A percentile compares a stretch with the other conserved stretches of the same genome.
Conservation (phyloP, 2,113 vertebrate species). For the Onychostruthus taczanowskii region DNA sequence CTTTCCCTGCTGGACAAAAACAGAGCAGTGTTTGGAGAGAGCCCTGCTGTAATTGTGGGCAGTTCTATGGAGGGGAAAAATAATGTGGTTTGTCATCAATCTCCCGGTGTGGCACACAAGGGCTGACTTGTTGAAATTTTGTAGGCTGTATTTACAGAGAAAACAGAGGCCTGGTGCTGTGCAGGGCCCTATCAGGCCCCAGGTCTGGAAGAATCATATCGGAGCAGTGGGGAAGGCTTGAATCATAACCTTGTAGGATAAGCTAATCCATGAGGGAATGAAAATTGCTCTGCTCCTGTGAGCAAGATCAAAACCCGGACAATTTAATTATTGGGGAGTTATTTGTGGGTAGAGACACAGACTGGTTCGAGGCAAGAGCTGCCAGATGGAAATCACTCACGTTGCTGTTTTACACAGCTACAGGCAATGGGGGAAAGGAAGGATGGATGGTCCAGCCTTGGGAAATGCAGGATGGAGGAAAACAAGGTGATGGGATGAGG, state of each 20-base stretch:
- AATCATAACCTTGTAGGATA: constrained; percentile 62
- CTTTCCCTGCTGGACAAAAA: constrained; percentile 47
- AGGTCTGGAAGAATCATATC: constrained; percentile 50
- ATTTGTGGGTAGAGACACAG: constrained; percentile 42
- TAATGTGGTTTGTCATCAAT: constrained; percentile 80
- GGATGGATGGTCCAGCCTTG: constrained; percentile 31
- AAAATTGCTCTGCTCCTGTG: constrained; percentile 58
- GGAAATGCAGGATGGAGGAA: neutral
- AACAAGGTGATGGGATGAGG: neutral
- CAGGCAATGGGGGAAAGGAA: neutral
- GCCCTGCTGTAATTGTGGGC: constrained; percentile 65
- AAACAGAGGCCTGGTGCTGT: constrained; percentile 76
- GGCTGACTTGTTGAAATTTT: constrained; percentile 79
- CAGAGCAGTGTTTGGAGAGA: constrained; percentile 64
- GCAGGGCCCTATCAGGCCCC: constrained; percentile 62
- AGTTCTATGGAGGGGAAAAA: constrained; percentile 72
- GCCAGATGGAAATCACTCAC: neutral
- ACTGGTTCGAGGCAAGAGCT: neutral
- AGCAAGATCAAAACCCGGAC: constrained; percentile 65
- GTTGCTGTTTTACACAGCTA: neutral
- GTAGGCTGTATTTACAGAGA: constrained; percentile 81
- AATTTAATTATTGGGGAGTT: constrained; percentile 72
- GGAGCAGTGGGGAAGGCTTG: constrained; percentile 41
- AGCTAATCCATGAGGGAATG: constrained; percentile 62
- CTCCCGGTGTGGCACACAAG: constrained; percentile 74